Evolutionary conservation across 1,140 invertebrate genomes (phyloP).

Genomic region (Adelges cooleyi): DNA sequence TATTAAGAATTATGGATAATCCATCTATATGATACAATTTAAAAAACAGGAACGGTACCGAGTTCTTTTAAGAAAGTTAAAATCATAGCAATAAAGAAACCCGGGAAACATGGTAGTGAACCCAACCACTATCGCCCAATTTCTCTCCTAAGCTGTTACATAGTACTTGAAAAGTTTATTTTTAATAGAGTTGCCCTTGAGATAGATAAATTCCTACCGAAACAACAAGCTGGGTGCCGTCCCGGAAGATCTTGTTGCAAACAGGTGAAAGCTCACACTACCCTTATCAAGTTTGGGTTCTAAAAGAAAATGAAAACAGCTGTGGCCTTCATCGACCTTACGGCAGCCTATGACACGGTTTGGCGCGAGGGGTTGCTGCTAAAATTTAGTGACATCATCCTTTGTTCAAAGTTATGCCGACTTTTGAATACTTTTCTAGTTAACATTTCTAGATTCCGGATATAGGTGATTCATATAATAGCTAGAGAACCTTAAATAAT

Average conservation of each 20-base stretch:
- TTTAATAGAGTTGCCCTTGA: too few relatives aligned
- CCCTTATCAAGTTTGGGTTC: constrained; percentile 9
- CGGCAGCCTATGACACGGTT: constrained; percentile 22
- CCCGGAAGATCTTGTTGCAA: constrained; percentile 3
- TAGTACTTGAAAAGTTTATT: too few relatives aligned
- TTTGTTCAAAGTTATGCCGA: neutral
- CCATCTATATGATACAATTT: too few relatives aligned
- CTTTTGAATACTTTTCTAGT: neutral
- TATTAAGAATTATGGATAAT: too few relatives aligned
- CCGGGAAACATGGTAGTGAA: neutral
- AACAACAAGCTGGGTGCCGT: neutral
- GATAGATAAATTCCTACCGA: too few relatives aligned
- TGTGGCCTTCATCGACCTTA: constrained; percentile 6
- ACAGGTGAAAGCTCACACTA: constrained; percentile 11
- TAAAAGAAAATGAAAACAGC: constrained; percentile 14
- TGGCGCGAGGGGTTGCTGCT: constrained; percentile 3
- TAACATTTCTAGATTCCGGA: neutral
- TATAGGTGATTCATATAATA: neutral
- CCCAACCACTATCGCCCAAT: neutral
- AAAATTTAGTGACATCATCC: constrained; percentile 19
- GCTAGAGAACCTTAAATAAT: neutral
- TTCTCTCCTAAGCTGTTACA: neutral
- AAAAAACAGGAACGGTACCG: too few relatives aligned
- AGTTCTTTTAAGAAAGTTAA: too few relatives aligned
- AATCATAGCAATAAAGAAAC: neutral